phyloP scores from a whole-genome alignment of 2,888 invertebrate species.

The Melanophora roralis region DNA sequence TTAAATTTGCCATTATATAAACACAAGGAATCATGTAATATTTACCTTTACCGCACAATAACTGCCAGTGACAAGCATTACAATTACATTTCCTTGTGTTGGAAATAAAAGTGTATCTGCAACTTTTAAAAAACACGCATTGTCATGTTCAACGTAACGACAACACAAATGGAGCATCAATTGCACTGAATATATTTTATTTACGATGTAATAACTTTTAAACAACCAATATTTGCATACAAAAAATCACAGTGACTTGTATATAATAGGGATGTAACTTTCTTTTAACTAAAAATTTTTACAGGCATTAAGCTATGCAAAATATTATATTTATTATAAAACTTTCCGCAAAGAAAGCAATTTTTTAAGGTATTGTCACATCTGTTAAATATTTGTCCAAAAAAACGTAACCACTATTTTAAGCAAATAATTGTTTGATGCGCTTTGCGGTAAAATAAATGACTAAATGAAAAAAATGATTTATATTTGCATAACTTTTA shows the following conservation, averaged over 20 bases:
- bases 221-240: not conserved
- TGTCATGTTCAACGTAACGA: not conserved
- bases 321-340: too few relatives aligned
- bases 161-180: conserved; percentile 31
- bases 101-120: not conserved
- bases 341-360: too few relatives aligned
- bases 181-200: conserved; percentile 46
- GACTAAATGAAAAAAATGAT: too few relatives aligned
- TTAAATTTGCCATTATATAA: not conserved
- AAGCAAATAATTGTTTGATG: too few relatives aligned
- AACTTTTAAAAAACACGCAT: not conserved
- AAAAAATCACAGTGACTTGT: conserved; percentile 17
- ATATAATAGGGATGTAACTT: too few relatives aligned
- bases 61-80: not conserved
- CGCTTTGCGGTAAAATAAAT: too few relatives aligned
- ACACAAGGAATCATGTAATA: not conserved
- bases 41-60: not conserved
- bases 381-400: too few relatives aligned
- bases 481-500: too few relatives aligned
- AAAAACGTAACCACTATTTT: too few relatives aligned
- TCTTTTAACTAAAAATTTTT: too few relatives aligned
- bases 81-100: conserved; percentile 26
- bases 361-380: too few relatives aligned
- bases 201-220: conserved; percentile 46
- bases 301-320: too few relatives aligned